A percentile compares a stretch with the other conserved stretches of the same genome.
phyloP scores from a whole-genome alignment of 1,140 invertebrate species.

The Stenopsyche tienmushanensis region DNA sequence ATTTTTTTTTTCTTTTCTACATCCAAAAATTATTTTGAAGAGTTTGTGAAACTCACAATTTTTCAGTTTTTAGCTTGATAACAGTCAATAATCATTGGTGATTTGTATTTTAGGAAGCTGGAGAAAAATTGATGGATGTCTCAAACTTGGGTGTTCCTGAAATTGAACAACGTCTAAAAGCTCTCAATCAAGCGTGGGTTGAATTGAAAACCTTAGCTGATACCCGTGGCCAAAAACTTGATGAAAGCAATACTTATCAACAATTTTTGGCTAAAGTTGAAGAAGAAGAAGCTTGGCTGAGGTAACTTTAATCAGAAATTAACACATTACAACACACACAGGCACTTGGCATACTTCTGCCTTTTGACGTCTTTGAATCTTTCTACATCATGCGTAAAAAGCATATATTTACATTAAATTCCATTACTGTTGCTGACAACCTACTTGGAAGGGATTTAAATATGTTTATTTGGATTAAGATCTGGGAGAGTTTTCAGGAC shows the following conservation, averaged over 20 bases:
- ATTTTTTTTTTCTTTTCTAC: neutral
- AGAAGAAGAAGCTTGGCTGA: conserved; percentile 99
- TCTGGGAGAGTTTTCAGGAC: too few species aligned
- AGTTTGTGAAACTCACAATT: neutral
- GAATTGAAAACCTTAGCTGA: conserved; percentile 87
- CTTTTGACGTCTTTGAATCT: too few species aligned
- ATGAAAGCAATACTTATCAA: conserved; percentile 93
- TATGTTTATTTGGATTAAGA: too few species aligned
- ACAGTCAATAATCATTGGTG: neutral
- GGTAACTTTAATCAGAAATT: conserved; percentile 45
- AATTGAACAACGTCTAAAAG: conserved; percentile 86
- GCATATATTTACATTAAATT: too few species aligned
- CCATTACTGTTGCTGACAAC: too few species aligned
- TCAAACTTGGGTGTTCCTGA: conserved; percentile 96
- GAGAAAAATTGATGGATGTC: conserved; percentile 94
- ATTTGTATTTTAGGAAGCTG: conserved; percentile 66
- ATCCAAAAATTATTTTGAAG: neutral
- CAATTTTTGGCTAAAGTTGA: conserved; percentile 98
- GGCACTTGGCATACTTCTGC: too few species aligned
- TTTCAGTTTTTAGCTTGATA: neutral
- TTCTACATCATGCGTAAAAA: too few species aligned
- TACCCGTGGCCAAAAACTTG: conserved; percentile 86
- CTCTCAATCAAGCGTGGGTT: conserved; percentile 85
- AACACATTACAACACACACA: too few species aligned
- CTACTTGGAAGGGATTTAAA: too few species aligned